Evolutionary conservation across 2,888 invertebrate genomes (phyloP).

Genomic region (Scelioninae gen. 1): DNA sequence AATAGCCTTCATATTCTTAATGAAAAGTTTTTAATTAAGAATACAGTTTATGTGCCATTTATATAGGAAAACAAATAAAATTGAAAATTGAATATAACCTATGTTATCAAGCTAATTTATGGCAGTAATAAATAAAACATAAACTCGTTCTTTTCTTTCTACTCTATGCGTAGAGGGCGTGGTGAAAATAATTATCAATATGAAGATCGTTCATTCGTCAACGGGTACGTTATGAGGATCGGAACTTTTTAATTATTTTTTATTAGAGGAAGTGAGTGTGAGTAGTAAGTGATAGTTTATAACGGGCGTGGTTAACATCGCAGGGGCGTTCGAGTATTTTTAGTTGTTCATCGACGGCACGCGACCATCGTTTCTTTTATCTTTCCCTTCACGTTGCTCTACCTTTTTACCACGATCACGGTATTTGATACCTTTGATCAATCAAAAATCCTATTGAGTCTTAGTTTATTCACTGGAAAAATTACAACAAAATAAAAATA

Average conservation of each 20-base stretch:
- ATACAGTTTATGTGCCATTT: neutral
- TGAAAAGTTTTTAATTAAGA: too few species aligned
- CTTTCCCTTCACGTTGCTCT: constrained; percentile 43
- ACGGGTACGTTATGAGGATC: constrained; percentile 47
- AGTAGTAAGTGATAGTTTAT: constrained; percentile 76
- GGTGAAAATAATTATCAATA: constrained; percentile 61
- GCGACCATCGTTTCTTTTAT: constrained; percentile 72
- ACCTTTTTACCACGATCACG: constrained; percentile 19
- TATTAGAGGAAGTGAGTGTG: constrained; percentile 58
- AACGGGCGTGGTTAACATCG: constrained; percentile 80
- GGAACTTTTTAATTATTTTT: constrained; percentile 67
- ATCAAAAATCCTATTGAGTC: constrained; percentile 3
- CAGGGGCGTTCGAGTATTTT: constrained; percentile 81
- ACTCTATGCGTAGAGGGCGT: constrained; percentile 27
- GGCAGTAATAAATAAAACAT: constrained; percentile 42
- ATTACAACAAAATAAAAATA: neutral
- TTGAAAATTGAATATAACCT: neutral
- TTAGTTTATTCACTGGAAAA: neutral
- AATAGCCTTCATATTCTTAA: too few species aligned
- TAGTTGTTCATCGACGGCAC: constrained; percentile 78
- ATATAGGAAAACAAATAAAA: neutral
- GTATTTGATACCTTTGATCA: neutral
- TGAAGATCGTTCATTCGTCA: constrained; percentile 57
- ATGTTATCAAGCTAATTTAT: constrained; percentile 45
- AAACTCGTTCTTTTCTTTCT: constrained; percentile 31